These are phyloP conservation scores for Pseudochaenichthys georgianus DNA, from an alignment of 2,797 vertebrate species.

Conservation along the genomic window DNA sequence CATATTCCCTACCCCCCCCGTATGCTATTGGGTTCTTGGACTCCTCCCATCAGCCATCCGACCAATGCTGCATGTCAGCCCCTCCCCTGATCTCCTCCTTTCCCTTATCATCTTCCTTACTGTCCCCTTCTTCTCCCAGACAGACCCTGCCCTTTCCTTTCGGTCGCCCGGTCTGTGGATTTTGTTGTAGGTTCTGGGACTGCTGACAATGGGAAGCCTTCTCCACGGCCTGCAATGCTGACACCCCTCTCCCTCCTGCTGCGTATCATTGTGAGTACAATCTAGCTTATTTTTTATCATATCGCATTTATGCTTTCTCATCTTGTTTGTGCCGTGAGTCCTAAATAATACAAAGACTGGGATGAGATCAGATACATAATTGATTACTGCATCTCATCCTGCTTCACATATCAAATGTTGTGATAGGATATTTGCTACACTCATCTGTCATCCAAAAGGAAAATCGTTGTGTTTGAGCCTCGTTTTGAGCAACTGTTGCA, in stretches of 20 bases:
- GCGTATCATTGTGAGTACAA: conserved; percentile 80
- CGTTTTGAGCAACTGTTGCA: conserved; percentile 45
- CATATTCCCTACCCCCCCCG: conserved; percentile 63
- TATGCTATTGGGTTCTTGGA: conserved; percentile 53
- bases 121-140: conserved; percentile 73
- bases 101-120: conserved; percentile 67
- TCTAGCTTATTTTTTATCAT: conserved; percentile 18
- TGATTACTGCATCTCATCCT: conserved; percentile 54
- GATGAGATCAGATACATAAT: conserved; percentile 73
- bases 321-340: conserved; percentile 41
- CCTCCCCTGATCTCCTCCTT: conserved; percentile 64
- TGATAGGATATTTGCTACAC: not conserved
- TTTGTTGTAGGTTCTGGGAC: conserved; percentile 55
- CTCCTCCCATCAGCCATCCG: conserved; percentile 61
- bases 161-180: conserved; percentile 63
- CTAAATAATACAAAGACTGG: conserved; percentile 52
- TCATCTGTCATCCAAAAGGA: not conserved
- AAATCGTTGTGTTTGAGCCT: conserved; percentile 8
- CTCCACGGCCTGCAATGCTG: conserved; percentile 69
- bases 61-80: conserved; percentile 55
- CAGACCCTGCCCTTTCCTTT: conserved; percentile 81
- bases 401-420: conserved; percentile 26
- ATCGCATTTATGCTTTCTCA: conserved; percentile 56
- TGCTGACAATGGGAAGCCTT: conserved; percentile 73
- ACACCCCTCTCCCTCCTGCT: conserved; percentile 65